Percentiles rank a stretch among this genome's conserved stretches.
These are phyloP conservation scores for Rostratula benghalensis DNA, from an alignment of 2,113 vertebrate species.

Conservation along the genomic window DNA sequence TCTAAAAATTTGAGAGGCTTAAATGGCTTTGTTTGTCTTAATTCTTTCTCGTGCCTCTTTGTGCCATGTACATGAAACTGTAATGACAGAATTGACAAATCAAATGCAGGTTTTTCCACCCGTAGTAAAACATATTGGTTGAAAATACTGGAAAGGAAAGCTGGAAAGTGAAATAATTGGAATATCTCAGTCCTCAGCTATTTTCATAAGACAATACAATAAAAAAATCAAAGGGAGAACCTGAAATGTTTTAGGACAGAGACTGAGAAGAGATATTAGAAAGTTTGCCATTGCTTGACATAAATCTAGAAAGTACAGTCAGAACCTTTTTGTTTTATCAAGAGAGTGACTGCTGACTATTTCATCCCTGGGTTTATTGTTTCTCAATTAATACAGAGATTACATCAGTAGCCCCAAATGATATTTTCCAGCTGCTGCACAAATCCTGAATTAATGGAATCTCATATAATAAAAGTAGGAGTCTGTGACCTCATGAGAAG, in stretches of 20 bases:
- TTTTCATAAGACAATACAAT: not conserved
- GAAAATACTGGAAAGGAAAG: not conserved
- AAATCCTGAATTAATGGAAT: not conserved
- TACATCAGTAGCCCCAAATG: not conserved
- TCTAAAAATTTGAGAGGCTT: not conserved
- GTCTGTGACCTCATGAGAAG: not conserved
- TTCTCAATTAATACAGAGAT: not conserved
- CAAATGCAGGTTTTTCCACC: not conserved
- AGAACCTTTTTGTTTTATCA: not conserved
- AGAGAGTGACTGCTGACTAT: not conserved
- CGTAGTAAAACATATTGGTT: not conserved
- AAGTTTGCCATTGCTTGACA: not conserved
- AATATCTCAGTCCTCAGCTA: not conserved
- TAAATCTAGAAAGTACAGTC: not conserved
- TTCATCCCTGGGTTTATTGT: not conserved
- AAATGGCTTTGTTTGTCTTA: not conserved
- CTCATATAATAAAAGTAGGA: not conserved
- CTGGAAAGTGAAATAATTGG: not conserved
- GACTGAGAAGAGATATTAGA: not conserved
- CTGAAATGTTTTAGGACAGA: not conserved
- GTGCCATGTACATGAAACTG: not conserved
- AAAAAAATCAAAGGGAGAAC: not conserved
- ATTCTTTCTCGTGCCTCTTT: not conserved
- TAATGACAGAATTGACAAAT: not conserved
- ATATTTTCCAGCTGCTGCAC: not conserved